phyloP scores from a whole-genome alignment of 2,888 invertebrate genomes.

The Coleophora flavipennella region DNA sequence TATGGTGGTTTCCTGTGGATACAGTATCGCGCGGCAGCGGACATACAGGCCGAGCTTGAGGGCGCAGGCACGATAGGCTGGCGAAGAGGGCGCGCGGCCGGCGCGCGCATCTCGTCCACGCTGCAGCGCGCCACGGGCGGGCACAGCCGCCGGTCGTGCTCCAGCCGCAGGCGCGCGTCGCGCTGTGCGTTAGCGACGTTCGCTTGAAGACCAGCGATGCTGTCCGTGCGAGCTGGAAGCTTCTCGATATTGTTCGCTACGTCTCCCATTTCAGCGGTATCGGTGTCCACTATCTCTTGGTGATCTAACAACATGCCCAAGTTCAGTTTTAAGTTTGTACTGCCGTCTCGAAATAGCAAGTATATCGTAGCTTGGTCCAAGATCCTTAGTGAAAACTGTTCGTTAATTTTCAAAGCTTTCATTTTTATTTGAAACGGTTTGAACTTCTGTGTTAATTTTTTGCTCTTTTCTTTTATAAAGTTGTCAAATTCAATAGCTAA shows the following conservation, averaged over 20 bases:
- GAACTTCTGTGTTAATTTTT: conserved; percentile 47
- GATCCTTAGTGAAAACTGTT: conserved; percentile 52
- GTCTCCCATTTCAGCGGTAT: conserved; percentile 28
- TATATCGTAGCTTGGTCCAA: conserved; percentile 56
- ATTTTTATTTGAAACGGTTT: conserved; percentile 61
- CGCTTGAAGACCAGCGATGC: conserved; percentile 44
- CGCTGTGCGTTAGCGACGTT: conserved; percentile 42
- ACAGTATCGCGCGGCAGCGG: conserved; percentile 17
- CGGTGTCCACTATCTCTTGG: conserved; percentile 63
- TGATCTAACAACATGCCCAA: conserved; percentile 65
- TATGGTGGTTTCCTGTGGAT: conserved; percentile 30
- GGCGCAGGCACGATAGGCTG: conserved; percentile 19
- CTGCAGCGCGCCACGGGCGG: conserved; percentile 28
- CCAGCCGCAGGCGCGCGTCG: conserved; percentile 31
- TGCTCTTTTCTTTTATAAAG: conserved; percentile 55
- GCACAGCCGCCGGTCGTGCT: conserved; percentile 36
- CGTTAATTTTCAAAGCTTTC: conserved; percentile 63
- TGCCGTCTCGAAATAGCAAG: conserved; percentile 50
- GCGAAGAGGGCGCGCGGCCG: conserved; percentile 32
- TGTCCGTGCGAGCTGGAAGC: conserved; percentile 44
- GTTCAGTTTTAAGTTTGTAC: conserved; percentile 51
- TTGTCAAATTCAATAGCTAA: conserved; percentile 59
- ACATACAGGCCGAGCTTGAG: not conserved
- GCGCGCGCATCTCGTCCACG: conserved; percentile 34
- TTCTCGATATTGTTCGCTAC: conserved; percentile 30